Percentiles rank a stretch among this genome's conserved stretches.
phyloP scores from a whole-genome alignment of 2,113 vertebrate species.

The Empidonax traillii region DNA sequence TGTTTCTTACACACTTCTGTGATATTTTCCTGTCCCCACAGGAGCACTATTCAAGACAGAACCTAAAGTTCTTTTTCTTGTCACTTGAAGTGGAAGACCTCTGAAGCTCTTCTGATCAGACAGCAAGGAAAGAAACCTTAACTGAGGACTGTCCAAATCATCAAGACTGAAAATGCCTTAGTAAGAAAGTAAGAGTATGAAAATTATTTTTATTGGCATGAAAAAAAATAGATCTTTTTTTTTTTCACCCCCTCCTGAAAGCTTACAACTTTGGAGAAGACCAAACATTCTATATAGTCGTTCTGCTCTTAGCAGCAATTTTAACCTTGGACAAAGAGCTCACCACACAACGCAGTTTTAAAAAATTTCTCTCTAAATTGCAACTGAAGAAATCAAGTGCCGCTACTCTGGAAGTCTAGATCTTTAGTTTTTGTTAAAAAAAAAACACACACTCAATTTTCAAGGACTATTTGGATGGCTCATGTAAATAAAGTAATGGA shows the following conservation, averaged over 20 bases:
- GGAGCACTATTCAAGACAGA: neutral
- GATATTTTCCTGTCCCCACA: neutral
- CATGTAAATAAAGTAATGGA: neutral
- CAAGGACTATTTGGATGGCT: neutral
- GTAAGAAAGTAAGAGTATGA: neutral
- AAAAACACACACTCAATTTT: neutral
- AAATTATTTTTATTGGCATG: neutral
- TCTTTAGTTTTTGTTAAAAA: neutral
- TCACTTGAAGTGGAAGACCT: neutral
- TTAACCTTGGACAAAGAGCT: neutral
- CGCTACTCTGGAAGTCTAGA: neutral
- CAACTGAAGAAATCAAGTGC: neutral
- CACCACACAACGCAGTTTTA: neutral
- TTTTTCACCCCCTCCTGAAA: rapidly evolving
- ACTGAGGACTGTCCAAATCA: neutral
- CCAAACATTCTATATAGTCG: neutral
- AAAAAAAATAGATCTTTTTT: neutral
- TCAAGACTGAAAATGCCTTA: neutral
- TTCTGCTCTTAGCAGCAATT: neutral
- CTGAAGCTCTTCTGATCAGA: neutral
- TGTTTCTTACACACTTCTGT: neutral
- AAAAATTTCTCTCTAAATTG: neutral
- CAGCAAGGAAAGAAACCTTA: neutral
- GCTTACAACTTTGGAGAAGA: neutral
- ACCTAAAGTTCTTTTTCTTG: neutral